phyloP scores from a whole-genome alignment of 2,113 vertebrate genomes.

The Otocyon megalotis region DNA sequence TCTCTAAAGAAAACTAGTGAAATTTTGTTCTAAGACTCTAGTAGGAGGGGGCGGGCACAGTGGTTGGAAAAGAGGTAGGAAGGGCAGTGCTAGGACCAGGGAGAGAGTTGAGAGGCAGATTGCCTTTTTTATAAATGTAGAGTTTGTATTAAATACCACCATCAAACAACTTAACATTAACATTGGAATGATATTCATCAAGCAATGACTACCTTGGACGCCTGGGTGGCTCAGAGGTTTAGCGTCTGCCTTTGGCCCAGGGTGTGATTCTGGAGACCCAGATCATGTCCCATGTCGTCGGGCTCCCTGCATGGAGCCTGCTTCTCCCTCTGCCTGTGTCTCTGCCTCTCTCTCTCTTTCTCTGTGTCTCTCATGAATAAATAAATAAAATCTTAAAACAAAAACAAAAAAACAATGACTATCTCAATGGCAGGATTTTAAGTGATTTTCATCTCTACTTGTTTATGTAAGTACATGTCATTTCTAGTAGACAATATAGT shows the following conservation, averaged over 20 bases:
- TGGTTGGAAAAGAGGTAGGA: neutral
- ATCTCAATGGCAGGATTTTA: neutral
- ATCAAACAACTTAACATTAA: constrained; percentile 5
- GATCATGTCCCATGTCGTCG: too few relatives aligned
- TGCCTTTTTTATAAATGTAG: neutral
- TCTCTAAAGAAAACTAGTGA: neutral
- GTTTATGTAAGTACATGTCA: neutral
- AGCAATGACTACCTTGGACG: neutral
- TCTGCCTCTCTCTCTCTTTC: too few relatives aligned
- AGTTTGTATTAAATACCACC: neutral
- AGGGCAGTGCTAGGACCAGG: neutral
- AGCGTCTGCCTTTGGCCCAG: too few relatives aligned
- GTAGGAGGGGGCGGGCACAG: accelerated
- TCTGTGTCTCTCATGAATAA: too few relatives aligned
- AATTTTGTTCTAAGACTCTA: neutral
- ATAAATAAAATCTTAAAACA: too few relatives aligned
- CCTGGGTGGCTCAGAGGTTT: too few relatives aligned
- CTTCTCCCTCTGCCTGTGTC: too few relatives aligned
- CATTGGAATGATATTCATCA: neutral
- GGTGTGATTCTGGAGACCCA: too few relatives aligned
- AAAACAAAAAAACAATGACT: neutral
- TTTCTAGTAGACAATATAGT: neutral
- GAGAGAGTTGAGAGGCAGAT: neutral
- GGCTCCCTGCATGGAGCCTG: too few relatives aligned
- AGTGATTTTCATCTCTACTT: neutral